Percentiles rank a stretch among this genome's conserved stretches.
Evolutionary conservation across 2,888 invertebrate genomes (phyloP).

Genomic region (Idaea biselata): DNA sequence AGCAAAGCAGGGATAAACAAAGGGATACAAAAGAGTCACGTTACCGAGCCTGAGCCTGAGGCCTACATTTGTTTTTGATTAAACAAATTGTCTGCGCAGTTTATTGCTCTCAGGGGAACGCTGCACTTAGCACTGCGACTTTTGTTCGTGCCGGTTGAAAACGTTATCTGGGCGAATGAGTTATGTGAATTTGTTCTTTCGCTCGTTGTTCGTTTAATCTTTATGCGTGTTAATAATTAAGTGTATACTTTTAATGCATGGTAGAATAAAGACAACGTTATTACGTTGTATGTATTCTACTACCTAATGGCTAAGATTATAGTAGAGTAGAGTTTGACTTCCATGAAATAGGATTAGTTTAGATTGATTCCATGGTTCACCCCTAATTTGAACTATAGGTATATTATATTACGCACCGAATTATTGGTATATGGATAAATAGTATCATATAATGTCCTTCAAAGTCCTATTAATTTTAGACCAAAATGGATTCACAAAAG

Average conservation of each 20-base stretch:
- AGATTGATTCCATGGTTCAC: too few species aligned
- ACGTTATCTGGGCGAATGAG: background rate
- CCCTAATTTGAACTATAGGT: too few species aligned
- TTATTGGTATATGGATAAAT: too few species aligned
- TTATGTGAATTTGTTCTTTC: background rate
- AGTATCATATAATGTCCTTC: too few species aligned
- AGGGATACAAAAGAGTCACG: constrained; percentile 51
- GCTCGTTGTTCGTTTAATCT: background rate
- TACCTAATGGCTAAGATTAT: too few species aligned
- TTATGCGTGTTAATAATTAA: background rate
- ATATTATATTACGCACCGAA: too few species aligned
- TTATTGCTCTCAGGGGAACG: constrained; percentile 66
- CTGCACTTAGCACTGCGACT: constrained; percentile 53
- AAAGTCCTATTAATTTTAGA: too few species aligned
- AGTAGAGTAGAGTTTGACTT: too few species aligned
- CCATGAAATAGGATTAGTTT: too few species aligned
- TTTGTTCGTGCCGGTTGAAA: constrained; percentile 16
- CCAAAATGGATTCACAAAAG: too few species aligned
- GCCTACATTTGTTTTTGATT: constrained; percentile 78
- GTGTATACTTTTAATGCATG: constrained; percentile 6
- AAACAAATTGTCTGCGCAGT: constrained; percentile 76
- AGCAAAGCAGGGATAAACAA: constrained; percentile 34
- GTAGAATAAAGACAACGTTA: background rate
- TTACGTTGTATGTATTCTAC: too few species aligned
- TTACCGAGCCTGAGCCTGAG: constrained; percentile 43